Evolutionary conservation across 1,140 invertebrate species (phyloP).

Genomic region (Papilio glaucus): DNA sequence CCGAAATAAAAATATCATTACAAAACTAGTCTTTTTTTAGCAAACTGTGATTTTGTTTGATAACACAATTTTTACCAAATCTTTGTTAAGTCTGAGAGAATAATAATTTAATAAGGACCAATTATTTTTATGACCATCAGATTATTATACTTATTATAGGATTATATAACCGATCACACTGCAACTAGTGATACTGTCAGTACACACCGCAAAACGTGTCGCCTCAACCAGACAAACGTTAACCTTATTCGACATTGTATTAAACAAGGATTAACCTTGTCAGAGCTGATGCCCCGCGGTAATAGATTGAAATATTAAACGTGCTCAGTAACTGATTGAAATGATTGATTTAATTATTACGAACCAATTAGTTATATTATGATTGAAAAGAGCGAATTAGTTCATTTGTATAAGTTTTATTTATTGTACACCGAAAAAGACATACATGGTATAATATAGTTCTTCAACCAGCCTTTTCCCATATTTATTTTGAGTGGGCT

Average conservation of each 20-base stretch:
- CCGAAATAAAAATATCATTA: too few species aligned
- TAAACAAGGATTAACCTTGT: slow-evolving; percentile 1
- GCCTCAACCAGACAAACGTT: slow-evolving; percentile 12
- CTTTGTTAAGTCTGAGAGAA: too few species aligned
- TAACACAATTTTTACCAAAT: too few species aligned
- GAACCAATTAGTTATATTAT: background rate
- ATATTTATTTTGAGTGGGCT: too few species aligned
- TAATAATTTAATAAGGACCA: background rate
- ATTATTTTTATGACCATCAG: background rate
- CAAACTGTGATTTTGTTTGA: too few species aligned
- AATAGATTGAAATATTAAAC: slow-evolving; percentile 11
- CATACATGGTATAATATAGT: too few species aligned
- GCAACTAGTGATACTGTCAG: background rate
- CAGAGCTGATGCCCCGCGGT: background rate
- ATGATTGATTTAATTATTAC: background rate
- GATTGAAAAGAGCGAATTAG: background rate
- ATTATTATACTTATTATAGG: background rate
- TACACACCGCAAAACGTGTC: background rate
- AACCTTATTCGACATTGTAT: background rate
- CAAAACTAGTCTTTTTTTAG: too few species aligned
- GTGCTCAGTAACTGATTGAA: background rate
- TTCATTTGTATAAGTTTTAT: background rate
- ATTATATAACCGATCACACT: background rate
- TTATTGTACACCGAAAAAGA: too few species aligned
- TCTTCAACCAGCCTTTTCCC: too few species aligned